Evolutionary conservation across 2,888 invertebrate genomes (phyloP), one percentile per base, ranked within the genome.

Genomic region (Hydraecia micacea): DNA sequence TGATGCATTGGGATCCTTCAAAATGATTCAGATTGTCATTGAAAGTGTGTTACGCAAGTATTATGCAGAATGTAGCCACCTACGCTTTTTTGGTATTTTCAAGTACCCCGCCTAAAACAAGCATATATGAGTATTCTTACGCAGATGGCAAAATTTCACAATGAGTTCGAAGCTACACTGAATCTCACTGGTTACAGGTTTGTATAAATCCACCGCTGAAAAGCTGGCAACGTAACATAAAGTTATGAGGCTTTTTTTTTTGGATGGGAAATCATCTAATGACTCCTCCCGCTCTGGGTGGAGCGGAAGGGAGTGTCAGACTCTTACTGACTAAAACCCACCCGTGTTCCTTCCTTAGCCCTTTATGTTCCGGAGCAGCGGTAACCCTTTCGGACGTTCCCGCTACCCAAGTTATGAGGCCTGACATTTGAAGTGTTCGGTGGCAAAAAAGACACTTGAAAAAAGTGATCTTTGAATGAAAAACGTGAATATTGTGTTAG

Each of bases 401-500:
- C n/a, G n/a, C n/a, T n/a, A n/a, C n/a, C n/a, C n/a, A n/a, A n/a
- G n/a, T n/a, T n/a, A n/a, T n/a, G n/a, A n/a, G n/a, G 28, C 28
- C 46, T 8, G 15, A 32, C 25, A 68, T 32, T 25, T 68, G 21
- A 6, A 1, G 8, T 39, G 39, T 8, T 15, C 3, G 55, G 55
- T 55, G 39, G 5, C 15, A 42, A 21, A 25, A 28, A 66, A 78
- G 3, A 25, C 49, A 28, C 2, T 60, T 15, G 28, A 39, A 13
- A 25, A 8, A 7, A 52, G n/a, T 32, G 49, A 18, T n/a, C 8
- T 65, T 52, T 63, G 52, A 49, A 55, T n/a, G 55, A n/a, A 55
- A 67, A 69, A 32, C 15, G 18, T 68, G 2, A 79, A 46, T 42
- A 62, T n/a, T 80, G 21, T 78, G 32, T 58, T 78, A 77, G 36